Conservation (phyloP, 2,888 invertebrate species). For the Hipparchia sbordonii region DNA sequence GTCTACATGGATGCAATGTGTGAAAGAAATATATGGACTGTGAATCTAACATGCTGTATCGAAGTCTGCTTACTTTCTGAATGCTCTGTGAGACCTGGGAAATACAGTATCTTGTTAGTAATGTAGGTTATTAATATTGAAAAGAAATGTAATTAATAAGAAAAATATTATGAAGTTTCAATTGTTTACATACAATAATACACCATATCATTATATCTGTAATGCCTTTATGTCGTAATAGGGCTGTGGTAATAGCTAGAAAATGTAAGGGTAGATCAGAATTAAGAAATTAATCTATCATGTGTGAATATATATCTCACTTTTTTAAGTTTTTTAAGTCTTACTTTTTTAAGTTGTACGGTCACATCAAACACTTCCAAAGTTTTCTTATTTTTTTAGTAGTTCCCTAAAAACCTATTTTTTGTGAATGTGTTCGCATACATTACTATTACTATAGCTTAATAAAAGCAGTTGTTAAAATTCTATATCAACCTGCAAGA, state of each 20-base stretch:
- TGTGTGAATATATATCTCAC: no score
- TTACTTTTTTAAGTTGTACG: no score
- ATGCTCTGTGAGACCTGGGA: constrained; percentile 80
- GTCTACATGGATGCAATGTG: constrained; percentile 24
- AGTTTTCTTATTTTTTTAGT: no score
- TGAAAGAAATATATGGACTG: constrained; percentile 29
- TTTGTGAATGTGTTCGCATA: no score
- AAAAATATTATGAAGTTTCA: not conserved
- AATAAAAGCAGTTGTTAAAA: constrained; percentile 15
- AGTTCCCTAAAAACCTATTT: no score
- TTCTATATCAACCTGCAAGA: not conserved
- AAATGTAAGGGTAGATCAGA: no score
- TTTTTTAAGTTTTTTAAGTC: no score
- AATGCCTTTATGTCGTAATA: not conserved
- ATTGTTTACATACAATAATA: not conserved
- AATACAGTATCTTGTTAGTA: constrained; percentile 74
- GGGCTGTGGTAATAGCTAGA: not conserved
- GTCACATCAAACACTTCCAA: no score
- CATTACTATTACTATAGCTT: constrained; percentile 24
- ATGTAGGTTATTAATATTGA: constrained; percentile 28
- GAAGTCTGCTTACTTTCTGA: constrained; percentile 77
- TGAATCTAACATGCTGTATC: constrained; percentile 66
- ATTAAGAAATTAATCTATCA: no score
- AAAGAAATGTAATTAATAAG: not conserved
- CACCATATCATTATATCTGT: not conserved